phyloP scores from a whole-genome alignment of 2,113 vertebrate genomes.

The Ranitomeya imitator region DNA sequence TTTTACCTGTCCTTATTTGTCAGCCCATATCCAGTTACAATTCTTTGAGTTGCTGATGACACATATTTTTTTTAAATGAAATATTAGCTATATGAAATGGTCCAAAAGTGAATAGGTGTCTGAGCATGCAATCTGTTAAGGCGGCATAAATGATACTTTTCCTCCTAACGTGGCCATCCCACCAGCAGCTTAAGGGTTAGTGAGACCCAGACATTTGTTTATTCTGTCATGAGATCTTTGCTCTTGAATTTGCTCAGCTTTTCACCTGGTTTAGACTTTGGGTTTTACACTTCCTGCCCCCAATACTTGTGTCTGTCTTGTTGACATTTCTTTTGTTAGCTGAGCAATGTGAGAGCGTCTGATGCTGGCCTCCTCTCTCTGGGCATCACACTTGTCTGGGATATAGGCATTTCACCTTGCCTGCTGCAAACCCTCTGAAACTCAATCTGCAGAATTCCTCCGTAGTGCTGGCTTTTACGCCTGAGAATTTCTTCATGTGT shows the following conservation, averaged over 20 bases:
- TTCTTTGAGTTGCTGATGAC: too few species aligned
- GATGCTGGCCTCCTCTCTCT: conserved; percentile 52
- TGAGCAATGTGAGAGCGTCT: conserved; percentile 57
- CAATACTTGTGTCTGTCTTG: conserved; percentile 60
- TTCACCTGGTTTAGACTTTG: conserved; percentile 53
- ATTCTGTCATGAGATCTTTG: conserved; percentile 55
- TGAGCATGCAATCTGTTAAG: neutral
- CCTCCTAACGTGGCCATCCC: neutral
- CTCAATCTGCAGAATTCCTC: conserved; percentile 51
- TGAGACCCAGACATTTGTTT: conserved; percentile 47
- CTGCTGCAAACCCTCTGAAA: conserved; percentile 45
- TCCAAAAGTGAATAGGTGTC: neutral
- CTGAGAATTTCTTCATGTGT: neutral
- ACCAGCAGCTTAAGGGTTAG: conserved; percentile 42
- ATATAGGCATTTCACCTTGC: conserved; percentile 19
- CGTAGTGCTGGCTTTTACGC: conserved; percentile 12
- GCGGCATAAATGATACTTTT: neutral
- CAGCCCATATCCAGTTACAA: neutral
- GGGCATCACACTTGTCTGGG: conserved; percentile 57
- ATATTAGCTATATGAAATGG: neutral
- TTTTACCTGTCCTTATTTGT: conserved; percentile 1
- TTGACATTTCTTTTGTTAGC: conserved; percentile 59
- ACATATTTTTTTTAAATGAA: neutral
- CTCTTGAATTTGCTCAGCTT: conserved; percentile 58
- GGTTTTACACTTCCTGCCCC: conserved; percentile 39